Percentiles rank a stretch among this genome's conserved stretches.
Conservation (phyloP, 2,888 invertebrate species). For the Morinoia aosen region DNA sequence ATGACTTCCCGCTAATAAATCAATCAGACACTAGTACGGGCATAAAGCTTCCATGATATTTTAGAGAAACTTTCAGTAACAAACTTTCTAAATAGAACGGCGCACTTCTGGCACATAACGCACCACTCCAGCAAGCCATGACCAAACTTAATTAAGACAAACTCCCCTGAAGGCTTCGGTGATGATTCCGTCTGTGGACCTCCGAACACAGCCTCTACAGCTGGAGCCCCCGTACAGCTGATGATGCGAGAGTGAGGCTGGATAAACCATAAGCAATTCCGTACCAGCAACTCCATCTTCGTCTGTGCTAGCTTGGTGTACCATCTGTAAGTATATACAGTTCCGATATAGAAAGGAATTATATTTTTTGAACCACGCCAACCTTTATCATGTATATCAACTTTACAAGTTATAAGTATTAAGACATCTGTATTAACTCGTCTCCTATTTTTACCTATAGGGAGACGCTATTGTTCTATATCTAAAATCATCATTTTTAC, state of each 20-base stretch:
- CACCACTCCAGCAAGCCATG: too few species aligned
- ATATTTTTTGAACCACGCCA: not conserved
- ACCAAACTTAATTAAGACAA: too few species aligned
- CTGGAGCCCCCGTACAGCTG: not conserved
- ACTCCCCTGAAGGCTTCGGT: not conserved
- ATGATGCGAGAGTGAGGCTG: not conserved
- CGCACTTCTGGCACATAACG: too few species aligned
- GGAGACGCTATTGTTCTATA: too few species aligned
- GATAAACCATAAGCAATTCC: not conserved
- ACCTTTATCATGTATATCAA: not conserved
- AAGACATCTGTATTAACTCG: not conserved
- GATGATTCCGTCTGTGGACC: not conserved
- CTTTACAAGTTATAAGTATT: not conserved
- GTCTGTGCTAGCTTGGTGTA: not conserved
- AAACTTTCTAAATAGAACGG: too few species aligned
- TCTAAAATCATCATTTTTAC: not conserved
- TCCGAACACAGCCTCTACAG: not conserved
- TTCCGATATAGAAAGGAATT: not conserved
- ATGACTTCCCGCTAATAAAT: too few species aligned
- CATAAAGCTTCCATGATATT: too few species aligned
- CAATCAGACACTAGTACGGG: too few species aligned
- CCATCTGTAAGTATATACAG: not conserved
- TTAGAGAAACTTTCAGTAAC: too few species aligned
- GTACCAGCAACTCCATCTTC: not conserved
- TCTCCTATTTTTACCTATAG: not conserved